These are phyloP conservation scores for Selene dorsalis DNA, from an alignment of 2,797 vertebrate species.

Conservation along the genomic window DNA sequence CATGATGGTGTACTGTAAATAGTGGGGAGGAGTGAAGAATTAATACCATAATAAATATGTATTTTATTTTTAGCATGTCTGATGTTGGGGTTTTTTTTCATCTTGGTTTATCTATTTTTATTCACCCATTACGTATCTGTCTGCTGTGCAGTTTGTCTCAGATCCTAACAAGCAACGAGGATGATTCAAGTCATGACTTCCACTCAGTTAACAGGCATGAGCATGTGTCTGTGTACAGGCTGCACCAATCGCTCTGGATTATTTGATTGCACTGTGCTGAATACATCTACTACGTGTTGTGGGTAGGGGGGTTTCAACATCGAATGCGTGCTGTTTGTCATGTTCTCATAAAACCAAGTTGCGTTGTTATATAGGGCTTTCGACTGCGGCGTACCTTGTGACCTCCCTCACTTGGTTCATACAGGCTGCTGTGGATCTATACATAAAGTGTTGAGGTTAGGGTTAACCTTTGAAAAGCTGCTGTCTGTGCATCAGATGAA, in stretches of 20 bases:
- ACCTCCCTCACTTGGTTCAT: background rate
- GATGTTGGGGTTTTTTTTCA: conserved; percentile 24
- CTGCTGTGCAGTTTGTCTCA: conserved; percentile 23
- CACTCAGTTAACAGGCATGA: conserved; percentile 3
- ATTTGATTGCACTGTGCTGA: background rate
- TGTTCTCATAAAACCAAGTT: background rate
- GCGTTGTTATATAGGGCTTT: background rate
- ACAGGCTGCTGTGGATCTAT: background rate
- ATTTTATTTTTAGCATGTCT: conserved; percentile 81
- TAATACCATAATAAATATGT: conserved; percentile 83
- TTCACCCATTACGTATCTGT: conserved; percentile 8
- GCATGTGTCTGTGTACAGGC: background rate
- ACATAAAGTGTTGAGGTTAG: too few species aligned
- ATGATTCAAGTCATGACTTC: conserved; percentile 18
- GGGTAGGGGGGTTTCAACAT: background rate
- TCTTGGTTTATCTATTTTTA: conserved; percentile 28
- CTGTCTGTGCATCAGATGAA: conserved; percentile 14
- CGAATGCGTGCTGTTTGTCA: background rate
- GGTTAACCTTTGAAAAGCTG: background rate
- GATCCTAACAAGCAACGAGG: background rate
- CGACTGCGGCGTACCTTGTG: conserved; percentile 31
- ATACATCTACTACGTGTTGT: background rate
- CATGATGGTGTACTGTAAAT: conserved; percentile 71
- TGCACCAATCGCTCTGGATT: conserved; percentile 1
- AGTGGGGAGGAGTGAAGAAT: conserved; percentile 66